phyloP scores from a whole-genome alignment of 2,113 vertebrate species.

The Rhea americana region DNA sequence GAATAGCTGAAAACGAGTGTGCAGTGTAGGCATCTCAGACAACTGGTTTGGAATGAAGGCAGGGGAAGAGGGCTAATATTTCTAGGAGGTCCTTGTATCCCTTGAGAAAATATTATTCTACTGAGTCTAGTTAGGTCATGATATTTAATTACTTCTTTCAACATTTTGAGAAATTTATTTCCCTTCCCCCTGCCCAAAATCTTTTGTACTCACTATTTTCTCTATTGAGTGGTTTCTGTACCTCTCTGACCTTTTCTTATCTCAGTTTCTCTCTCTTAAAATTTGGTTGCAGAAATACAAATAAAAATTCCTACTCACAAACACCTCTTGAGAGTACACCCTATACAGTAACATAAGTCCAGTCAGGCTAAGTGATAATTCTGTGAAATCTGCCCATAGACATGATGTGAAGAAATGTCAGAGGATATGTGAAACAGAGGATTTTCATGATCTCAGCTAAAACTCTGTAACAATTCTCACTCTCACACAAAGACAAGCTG shows the following conservation, averaged over 20 bases:
- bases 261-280: not conserved
- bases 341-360: not conserved
- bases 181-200: not conserved
- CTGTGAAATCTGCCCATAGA: constrained; percentile 1
- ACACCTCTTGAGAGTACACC: not conserved
- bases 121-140: rapidly evolving
- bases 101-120: not conserved
- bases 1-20: not conserved
- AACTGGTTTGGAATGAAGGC: not conserved
- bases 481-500: not conserved
- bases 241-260: not conserved
- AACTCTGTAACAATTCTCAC: not conserved
- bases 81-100: not conserved
- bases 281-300: not conserved
- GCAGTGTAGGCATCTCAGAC: not conserved
- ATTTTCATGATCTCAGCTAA: not conserved
- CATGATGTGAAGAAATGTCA: not conserved
- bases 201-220: not conserved
- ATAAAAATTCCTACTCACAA: not conserved
- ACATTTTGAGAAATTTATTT: not conserved
- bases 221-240: not conserved
- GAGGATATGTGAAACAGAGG: not conserved
- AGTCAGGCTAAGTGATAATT: constrained; percentile 3
- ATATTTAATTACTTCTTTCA: not conserved
- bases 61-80: not conserved